A percentile compares a stretch with the other conserved stretches of the same genome.
phyloP scores from a whole-genome alignment of 2,113 vertebrate genomes.

The Dipodomys spectabilis region DNA sequence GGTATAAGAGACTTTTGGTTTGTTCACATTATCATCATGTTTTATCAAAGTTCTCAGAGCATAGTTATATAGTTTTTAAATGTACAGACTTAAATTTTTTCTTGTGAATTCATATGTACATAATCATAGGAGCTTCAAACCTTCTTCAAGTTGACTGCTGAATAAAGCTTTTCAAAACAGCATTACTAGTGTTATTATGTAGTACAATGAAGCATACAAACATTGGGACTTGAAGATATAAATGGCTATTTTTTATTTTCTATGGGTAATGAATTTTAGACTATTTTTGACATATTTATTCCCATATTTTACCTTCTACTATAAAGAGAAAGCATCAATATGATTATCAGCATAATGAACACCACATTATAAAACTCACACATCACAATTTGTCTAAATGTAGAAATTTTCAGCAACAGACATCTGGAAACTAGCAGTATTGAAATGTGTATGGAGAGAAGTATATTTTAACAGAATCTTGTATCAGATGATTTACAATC shows the following conservation, averaged over 20 bases:
- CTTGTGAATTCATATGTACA: slow-evolving; percentile 60
- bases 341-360: slow-evolving; percentile 79
- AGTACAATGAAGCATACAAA: slow-evolving; percentile 69
- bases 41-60: slow-evolving; percentile 63
- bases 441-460: not conserved
- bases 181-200: slow-evolving; percentile 66
- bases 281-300: slow-evolving; percentile 81
- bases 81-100: slow-evolving; percentile 59
- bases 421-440: slow-evolving; percentile 79
- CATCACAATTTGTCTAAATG: slow-evolving; percentile 82
- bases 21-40: slow-evolving; percentile 31
- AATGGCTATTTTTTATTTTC: slow-evolving; percentile 63
- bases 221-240: slow-evolving; percentile 64
- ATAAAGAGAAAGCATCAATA: slow-evolving; percentile 77
- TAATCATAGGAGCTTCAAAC: slow-evolving; percentile 74
- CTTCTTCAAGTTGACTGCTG: slow-evolving; percentile 76
- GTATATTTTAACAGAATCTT: slow-evolving; percentile 57
- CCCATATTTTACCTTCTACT: slow-evolving; percentile 78
- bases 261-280: slow-evolving; percentile 66
- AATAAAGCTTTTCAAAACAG: slow-evolving; percentile 71
- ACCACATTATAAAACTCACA: slow-evolving; percentile 78
- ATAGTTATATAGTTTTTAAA: slow-evolving; percentile 53
- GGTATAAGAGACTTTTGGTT: slow-evolving; percentile 12
- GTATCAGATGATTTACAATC: slow-evolving; percentile 60
- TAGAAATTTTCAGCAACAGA: slow-evolving; percentile 78